These are phyloP conservation scores for Drosophila mayaguana DNA, from an alignment of 2,888 invertebrate genomes.

Conservation along the genomic window DNA sequence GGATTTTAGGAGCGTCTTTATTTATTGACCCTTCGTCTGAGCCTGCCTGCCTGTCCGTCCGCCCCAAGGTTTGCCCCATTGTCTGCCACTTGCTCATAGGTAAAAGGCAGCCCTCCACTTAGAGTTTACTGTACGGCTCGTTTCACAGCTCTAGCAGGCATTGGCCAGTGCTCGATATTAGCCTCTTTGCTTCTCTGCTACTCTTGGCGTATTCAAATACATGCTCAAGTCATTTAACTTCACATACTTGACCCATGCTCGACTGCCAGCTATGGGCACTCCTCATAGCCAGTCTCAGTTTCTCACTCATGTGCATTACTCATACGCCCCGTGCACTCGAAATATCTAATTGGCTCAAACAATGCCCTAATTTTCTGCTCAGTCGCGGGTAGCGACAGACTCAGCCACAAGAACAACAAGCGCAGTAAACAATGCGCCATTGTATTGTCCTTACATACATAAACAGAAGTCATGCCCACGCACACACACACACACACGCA, in stretches of 20 bases:
- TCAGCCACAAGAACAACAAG: constrained; percentile 47
- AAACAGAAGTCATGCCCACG: constrained; percentile 14
- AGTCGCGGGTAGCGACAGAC: constrained; percentile 34
- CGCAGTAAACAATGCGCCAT: constrained; percentile 59
- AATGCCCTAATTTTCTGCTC: constrained; percentile 71
- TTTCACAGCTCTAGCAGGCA: neutral
- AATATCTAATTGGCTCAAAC: constrained; percentile 73
- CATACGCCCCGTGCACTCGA: constrained; percentile 57
- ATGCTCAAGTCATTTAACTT: neutral
- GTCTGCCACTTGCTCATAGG: neutral
- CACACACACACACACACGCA: constrained; percentile 16
- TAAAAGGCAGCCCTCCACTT: neutral
- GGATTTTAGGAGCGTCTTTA: constrained; percentile 23
- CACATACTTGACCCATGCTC: constrained; percentile 24
- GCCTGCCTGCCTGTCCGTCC: neutral
- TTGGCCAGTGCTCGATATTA: neutral
- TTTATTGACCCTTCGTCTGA: constrained; percentile 28
- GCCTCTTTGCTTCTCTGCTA: neutral
- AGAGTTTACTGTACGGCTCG: neutral
- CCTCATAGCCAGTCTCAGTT: neutral
- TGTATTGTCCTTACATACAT: constrained; percentile 51
- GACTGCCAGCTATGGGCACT: constrained; percentile 1
- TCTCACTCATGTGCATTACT: constrained; percentile 30
- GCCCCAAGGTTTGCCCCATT: neutral
- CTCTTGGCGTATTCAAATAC: neutral